These are phyloP conservation scores for Athripsodes cinereus DNA, from an alignment of 2,888 invertebrate species.

Conservation along the genomic window DNA sequence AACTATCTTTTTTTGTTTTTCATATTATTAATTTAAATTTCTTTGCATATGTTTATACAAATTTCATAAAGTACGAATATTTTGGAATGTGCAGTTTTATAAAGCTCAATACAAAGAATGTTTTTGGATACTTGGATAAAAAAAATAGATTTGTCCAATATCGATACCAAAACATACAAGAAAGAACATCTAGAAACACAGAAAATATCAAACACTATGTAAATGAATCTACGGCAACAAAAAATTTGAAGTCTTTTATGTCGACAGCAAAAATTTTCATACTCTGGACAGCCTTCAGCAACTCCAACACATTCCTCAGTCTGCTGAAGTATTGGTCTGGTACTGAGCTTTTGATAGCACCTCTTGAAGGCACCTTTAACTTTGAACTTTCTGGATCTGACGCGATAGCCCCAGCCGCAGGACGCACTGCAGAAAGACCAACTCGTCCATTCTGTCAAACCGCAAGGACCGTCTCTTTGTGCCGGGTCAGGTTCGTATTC, in stretches of 20 bases:
- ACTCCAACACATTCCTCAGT: constrained; percentile 34
- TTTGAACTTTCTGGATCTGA: constrained; percentile 62
- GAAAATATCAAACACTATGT: too few species aligned
- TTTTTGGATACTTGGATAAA: too few species aligned
- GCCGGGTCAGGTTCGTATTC: constrained; percentile 48
- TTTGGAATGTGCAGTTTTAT: too few species aligned
- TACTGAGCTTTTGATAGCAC: constrained; percentile 48
- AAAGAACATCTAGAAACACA: too few species aligned
- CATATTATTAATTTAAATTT: too few species aligned
- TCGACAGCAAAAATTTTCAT: not conserved
- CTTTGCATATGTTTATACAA: too few species aligned
- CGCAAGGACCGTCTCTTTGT: constrained; percentile 49
- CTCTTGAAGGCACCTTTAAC: constrained; percentile 56
- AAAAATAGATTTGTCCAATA: too few species aligned
- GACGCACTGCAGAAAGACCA: constrained; percentile 75
- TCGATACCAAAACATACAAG: too few species aligned
- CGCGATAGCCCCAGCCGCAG: constrained; percentile 65
- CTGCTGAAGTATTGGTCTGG: constrained; percentile 41
- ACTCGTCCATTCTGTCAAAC: constrained; percentile 65
- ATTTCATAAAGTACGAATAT: too few species aligned
- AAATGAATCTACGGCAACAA: too few species aligned
- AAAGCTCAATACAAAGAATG: too few species aligned
- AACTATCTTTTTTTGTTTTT: too few species aligned
- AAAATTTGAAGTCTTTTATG: not conserved
- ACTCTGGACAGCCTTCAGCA: constrained; percentile 29